Base-by-base conservation (phyloP, 2,113 vertebrate genomes). In the Neodontobutis hainanensis region DNA sequence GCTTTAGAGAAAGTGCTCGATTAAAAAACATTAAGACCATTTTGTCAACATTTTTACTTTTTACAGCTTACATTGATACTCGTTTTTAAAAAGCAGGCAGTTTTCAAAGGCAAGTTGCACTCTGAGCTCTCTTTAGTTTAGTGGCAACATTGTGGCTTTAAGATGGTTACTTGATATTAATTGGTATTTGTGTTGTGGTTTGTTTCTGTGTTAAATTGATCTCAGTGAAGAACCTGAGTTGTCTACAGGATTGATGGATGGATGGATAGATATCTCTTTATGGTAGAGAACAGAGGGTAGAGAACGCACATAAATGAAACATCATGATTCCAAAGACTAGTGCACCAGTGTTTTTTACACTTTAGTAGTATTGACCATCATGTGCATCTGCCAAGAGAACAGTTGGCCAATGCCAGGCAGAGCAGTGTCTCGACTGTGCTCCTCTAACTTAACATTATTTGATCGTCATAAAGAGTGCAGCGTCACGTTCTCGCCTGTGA, bases 1-100 rank as follows among this genome's bases (percentile, higher is more conserved):
- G 77, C 69, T 80, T 69, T 70, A 86, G 81, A 88, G 82, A 83
- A 74, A 65, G 53, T 65, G 38, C 73, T 86, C 73, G 69, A 70
- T 46, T 11, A 73, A 68, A 77, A 83, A 73, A 78, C 70, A 70
- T 71, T 46, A 42, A 40, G 38, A 40, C 8, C 38, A 4, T 40
- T 40, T 40, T 40, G 38, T 8, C 38, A 6, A 40, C 47, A 40
- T 67, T 60, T 70, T 58, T 44, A 12, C 38, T 40, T 40, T 6
- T 6, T 8, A 40, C 38, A 40, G 2, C 8, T 40, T 6, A 40
- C 38, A 40, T 68, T 70, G 61, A 8, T 65, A 63, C 50, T 43
- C 56, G 53, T 75, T 64, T 65, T 58, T 63, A 27, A 73, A 55
- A 64, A 70, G 45, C 47, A 50, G 43, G 53, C 45, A 60, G 42